phyloP scores from a whole-genome alignment of 2,113 vertebrate species.

The Melierax canorus region DNA sequence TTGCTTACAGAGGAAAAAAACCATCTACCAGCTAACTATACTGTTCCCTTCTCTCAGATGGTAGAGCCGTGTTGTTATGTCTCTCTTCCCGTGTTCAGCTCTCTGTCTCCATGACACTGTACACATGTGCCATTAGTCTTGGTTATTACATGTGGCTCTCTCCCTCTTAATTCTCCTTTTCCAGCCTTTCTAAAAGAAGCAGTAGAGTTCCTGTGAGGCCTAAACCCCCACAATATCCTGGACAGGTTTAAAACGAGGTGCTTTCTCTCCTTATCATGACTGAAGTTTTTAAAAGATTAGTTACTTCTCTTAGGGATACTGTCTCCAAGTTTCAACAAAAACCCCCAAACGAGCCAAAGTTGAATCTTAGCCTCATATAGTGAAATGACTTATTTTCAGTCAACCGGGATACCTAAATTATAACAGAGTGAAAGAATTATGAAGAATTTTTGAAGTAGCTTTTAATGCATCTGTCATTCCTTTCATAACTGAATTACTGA shows the following conservation, averaged over 20 bases:
- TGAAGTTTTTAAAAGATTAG: neutral
- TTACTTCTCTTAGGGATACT: neutral
- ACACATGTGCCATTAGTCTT: neutral
- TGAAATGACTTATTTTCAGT: neutral
- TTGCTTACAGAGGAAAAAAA: neutral
- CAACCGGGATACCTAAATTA: neutral
- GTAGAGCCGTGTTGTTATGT: neutral
- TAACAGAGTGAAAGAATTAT: neutral
- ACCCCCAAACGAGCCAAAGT: neutral
- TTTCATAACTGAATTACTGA: neutral
- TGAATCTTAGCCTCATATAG: neutral
- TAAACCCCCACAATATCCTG: neutral
- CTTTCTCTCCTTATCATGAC: neutral
- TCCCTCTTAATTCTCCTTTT: neutral
- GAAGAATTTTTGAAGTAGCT: neutral
- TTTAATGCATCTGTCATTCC: neutral
- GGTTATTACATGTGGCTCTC: neutral
- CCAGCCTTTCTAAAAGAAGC: neutral
- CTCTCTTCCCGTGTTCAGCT: neutral
- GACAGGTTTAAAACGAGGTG: neutral
- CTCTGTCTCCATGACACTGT: rapidly evolving
- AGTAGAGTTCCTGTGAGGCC: neutral
- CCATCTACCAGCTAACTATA: too few relatives aligned
- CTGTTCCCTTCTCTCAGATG: neutral
- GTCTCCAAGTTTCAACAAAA: neutral